A percentile compares a stretch with the other conserved stretches of the same genome.
Evolutionary conservation across 2,113 vertebrate genomes (phyloP).

Genomic region (Deroptyus accipitrinus): DNA sequence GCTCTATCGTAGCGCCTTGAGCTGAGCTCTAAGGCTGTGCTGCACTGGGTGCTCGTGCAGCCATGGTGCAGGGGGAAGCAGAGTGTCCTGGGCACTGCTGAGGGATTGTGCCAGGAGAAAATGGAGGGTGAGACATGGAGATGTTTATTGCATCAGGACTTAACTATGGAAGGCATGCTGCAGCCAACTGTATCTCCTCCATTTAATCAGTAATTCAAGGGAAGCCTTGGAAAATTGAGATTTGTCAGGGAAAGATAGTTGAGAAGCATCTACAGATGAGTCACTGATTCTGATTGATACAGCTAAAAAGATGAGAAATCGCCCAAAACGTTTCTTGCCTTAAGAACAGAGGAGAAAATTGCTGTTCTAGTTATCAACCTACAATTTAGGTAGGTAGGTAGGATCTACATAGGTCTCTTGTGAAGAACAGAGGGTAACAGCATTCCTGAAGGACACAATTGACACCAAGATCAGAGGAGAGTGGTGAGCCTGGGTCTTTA

Average conservation of each 20-base stretch:
- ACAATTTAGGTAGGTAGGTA: background rate
- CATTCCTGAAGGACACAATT: background rate
- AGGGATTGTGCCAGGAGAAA: background rate
- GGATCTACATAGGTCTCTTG: background rate
- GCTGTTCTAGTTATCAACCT: background rate
- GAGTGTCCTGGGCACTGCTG: too few species aligned
- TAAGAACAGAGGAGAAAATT: background rate
- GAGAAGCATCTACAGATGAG: background rate
- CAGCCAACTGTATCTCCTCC: background rate
- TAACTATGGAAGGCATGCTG: accelerated
- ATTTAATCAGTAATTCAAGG: background rate
- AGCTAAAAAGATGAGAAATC: background rate
- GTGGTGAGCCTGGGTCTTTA: background rate
- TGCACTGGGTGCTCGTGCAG: background rate
- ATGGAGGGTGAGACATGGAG: background rate
- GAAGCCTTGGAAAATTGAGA: background rate
- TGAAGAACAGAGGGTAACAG: background rate
- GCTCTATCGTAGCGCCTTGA: background rate
- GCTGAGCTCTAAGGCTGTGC: background rate
- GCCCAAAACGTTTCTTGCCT: background rate
- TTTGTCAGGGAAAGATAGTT: background rate
- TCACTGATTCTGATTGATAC: background rate
- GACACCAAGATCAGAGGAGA: background rate
- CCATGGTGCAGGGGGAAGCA: accelerated
- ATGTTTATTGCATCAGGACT: background rate